A percentile compares a stretch with the other conserved stretches of the same genome.
Conservation (phyloP, 1,140 invertebrate species). For the Diachasma alloeum region DNA sequence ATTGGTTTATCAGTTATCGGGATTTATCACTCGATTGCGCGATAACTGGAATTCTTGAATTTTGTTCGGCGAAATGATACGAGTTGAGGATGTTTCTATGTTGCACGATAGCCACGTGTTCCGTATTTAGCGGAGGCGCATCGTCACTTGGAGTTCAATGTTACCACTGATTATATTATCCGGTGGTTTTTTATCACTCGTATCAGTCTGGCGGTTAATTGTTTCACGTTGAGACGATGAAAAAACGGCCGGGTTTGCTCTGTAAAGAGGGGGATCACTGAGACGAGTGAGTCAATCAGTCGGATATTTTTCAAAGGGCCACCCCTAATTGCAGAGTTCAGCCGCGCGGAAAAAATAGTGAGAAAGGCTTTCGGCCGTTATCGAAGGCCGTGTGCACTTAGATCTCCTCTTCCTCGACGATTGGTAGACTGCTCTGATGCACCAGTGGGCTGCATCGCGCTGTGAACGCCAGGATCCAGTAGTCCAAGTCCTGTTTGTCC, state of each 20-base stretch:
- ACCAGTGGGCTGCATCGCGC: constrained; percentile 62
- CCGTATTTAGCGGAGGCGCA: no score
- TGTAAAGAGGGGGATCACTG: not conserved
- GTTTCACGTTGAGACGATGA: not conserved
- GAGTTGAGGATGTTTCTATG: no score
- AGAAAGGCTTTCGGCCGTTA: constrained; percentile 36
- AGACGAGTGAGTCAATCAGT: not conserved
- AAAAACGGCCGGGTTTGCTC: not conserved
- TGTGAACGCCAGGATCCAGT: constrained; percentile 72
- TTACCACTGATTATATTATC: no score
- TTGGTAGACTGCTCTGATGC: constrained; percentile 70
- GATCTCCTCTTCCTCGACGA: constrained; percentile 71
- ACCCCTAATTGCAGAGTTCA: not conserved
- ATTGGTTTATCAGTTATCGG: no score
- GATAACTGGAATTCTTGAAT: no score
- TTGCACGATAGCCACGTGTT: no score
- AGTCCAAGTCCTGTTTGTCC: constrained; percentile 68
- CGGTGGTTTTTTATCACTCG: no score
- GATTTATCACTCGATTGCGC: no score
- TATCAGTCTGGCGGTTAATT: not conserved
- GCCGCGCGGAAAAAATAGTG: not conserved
- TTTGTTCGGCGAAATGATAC: no score
- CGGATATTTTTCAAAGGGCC: not conserved
- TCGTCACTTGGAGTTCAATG: no score
- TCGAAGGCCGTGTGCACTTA: constrained; percentile 34